phyloP scores from a whole-genome alignment of 1,140 invertebrate species.

The Cyclargus thomasi region DNA sequence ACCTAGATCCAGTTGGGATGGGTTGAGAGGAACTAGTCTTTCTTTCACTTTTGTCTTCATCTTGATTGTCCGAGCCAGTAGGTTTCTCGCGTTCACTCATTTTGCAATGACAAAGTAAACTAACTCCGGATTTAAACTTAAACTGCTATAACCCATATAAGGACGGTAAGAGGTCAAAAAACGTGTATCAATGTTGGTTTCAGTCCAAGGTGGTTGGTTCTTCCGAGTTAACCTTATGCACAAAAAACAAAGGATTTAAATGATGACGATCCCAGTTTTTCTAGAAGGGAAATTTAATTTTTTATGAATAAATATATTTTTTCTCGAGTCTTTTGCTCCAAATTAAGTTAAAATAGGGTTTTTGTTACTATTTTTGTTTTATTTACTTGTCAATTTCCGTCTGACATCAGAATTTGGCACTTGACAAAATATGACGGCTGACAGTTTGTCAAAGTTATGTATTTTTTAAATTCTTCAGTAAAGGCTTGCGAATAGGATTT shows the following conservation, averaged over 20 bases:
- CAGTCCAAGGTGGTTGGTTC: conserved; percentile 4
- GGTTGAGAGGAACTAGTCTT: conserved; percentile 43
- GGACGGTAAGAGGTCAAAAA: conserved; percentile 53
- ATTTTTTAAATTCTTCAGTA: too few species aligned
- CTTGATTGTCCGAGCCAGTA: conserved; percentile 41
- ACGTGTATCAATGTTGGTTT: conserved; percentile 37
- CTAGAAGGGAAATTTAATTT: not conserved
- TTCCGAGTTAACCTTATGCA: conserved; percentile 7
- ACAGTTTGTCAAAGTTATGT: not conserved
- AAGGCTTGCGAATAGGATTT: too few species aligned
- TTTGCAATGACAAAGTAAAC: conserved; percentile 34
- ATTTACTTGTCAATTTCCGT: conserved; percentile 7
- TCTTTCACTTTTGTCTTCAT: conserved; percentile 42
- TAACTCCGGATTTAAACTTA: conserved; percentile 34
- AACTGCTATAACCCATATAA: conserved; percentile 57
- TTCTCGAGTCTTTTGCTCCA: not conserved
- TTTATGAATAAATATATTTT: not conserved
- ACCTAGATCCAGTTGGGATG: conserved; percentile 54
- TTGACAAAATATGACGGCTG: not conserved
- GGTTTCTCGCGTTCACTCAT: conserved; percentile 58
- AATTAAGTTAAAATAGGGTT: not conserved
- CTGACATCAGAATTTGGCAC: not conserved
- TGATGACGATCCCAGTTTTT: not conserved
- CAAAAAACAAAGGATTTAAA: not conserved
- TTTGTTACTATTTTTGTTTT: not conserved